Percentiles rank a stretch among this genome's conserved stretches.
These are phyloP conservation scores for Chrysochloris asiatica DNA, from an alignment of 2,113 vertebrate genomes.

Conservation along the genomic window DNA sequence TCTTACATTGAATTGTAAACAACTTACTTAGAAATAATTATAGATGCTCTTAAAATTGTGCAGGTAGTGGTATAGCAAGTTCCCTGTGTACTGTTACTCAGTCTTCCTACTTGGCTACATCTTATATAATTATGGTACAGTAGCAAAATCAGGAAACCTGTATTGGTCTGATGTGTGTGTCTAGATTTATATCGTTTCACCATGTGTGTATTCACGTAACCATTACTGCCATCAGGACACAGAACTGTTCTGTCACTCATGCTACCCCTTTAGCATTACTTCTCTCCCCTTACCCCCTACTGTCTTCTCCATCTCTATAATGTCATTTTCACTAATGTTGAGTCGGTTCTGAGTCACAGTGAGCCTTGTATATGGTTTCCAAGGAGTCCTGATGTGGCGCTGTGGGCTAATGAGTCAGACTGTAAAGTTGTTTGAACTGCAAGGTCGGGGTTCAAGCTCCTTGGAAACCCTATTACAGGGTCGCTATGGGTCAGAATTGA, in stretches of 20 bases:
- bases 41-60: conserved; percentile 5
- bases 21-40: conserved; percentile 38
- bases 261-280: neutral
- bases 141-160: conserved; percentile 15
- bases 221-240: neutral
- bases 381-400: no score
- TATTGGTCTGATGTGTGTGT: neutral
- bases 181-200: conserved; percentile 24
- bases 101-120: neutral
- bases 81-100: neutral
- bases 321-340: conserved; percentile 9
- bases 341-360: no score
- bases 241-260: neutral
- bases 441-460: no score
- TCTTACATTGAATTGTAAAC: neutral
- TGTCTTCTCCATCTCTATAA: neutral
- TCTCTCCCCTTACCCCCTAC: neutral
- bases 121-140: neutral
- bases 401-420: no score
- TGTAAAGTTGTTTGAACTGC: no score
- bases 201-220: neutral
- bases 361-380: no score
- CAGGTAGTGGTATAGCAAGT: no score
- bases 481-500: no score
- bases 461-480: no score